A percentile compares a stretch with the other conserved stretches of the same genome.
Evolutionary conservation across 2,113 vertebrate genomes (phyloP).

Genomic region (Aspidoscelis tigris): DNA sequence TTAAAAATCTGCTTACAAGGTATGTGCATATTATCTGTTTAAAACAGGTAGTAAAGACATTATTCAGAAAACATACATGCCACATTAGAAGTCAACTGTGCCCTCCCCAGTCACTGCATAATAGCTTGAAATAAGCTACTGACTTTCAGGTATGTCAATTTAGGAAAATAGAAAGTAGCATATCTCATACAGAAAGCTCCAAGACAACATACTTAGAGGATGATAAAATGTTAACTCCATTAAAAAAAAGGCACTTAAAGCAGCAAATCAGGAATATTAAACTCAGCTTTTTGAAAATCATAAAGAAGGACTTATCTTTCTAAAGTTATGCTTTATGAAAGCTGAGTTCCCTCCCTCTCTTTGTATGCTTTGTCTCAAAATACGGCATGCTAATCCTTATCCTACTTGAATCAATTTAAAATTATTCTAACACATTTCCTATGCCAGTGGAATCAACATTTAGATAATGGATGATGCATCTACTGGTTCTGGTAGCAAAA

Average conservation of each 20-base stretch:
- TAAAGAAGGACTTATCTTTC: background rate
- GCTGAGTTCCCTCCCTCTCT: background rate
- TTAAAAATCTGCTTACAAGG: too few relatives aligned
- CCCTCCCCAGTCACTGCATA: background rate
- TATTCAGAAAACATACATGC: too few relatives aligned
- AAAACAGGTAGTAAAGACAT: too few relatives aligned
- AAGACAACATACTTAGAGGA: background rate
- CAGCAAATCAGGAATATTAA: conserved; percentile 25
- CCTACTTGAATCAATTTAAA: background rate
- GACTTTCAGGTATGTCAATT: background rate
- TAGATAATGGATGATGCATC: conserved; percentile 14
- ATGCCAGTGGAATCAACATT: conserved; percentile 35
- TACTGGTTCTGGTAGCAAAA: conserved; percentile 1
- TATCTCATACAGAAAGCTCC: background rate
- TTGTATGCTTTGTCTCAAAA: background rate
- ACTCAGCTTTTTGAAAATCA: background rate
- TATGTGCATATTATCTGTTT: too few relatives aligned
- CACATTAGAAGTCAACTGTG: background rate
- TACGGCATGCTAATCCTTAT: conserved; percentile 10
- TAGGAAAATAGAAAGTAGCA: background rate
- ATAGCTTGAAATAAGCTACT: conserved; percentile 34
- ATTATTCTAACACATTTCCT: conserved; percentile 31
- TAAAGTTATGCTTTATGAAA: conserved; percentile 5
- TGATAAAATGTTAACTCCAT: background rate
- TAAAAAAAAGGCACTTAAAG: background rate